Conservation (phyloP, 2,888 invertebrate genomes). For the Balanococcus diminutus region DNA sequence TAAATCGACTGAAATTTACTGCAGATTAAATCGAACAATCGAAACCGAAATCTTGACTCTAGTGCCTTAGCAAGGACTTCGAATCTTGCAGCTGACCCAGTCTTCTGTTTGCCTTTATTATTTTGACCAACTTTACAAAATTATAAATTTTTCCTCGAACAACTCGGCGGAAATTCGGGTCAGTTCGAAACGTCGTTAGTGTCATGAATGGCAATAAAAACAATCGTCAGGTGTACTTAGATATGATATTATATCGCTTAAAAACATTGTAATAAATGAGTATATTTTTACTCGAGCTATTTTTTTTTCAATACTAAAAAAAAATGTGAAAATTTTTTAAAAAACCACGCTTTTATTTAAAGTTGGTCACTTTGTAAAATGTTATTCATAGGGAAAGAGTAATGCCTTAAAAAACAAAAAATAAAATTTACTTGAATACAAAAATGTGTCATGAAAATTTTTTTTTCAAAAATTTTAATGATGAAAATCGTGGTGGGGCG, state of each 20-base stretch:
- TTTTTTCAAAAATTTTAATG: too few relatives aligned
- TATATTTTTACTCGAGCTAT: neutral
- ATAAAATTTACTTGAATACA: too few relatives aligned
- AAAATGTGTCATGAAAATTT: too few relatives aligned
- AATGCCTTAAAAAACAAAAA: too few relatives aligned
- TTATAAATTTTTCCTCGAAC: neutral
- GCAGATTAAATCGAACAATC: neutral
- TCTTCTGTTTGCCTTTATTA: neutral
- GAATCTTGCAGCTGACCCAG: neutral
- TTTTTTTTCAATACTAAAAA: too few relatives aligned
- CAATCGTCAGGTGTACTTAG: neutral
- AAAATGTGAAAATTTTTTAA: too few relatives aligned
- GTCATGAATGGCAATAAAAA: neutral
- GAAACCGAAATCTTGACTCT: neutral
- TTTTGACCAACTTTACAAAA: neutral
- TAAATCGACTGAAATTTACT: neutral
- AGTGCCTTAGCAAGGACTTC: neutral
- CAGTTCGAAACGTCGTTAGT: neutral
- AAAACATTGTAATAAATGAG: neutral
- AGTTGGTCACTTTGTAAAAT: too few relatives aligned
- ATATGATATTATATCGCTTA: neutral
- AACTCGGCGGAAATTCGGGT: neutral
- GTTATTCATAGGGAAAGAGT: too few relatives aligned
- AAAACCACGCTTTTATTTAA: too few relatives aligned
- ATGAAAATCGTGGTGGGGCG: too few relatives aligned